Conservation (phyloP, 1,140 invertebrate genomes). For the Eupristina koningsbergeri region DNA sequence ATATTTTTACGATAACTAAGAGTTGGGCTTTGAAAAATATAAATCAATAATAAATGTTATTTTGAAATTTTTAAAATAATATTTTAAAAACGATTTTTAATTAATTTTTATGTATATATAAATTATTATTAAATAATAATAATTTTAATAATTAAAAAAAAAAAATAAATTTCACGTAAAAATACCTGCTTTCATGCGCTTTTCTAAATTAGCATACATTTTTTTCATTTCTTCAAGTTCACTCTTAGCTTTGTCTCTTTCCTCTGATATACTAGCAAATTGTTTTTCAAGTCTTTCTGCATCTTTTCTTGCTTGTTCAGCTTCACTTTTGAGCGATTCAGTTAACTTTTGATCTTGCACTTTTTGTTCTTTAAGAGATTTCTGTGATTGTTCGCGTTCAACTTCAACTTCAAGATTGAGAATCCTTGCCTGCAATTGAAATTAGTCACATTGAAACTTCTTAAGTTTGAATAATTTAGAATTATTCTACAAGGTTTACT, state of each 20-base stretch:
- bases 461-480: conserved; percentile 1
- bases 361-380: conserved; percentile 71
- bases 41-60: too few species aligned
- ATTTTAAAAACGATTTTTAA: too few species aligned
- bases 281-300: conserved; percentile 87
- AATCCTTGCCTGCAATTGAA: conserved; percentile 77
- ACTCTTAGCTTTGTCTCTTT: conserved; percentile 82
- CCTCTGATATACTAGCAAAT: conserved; percentile 81
- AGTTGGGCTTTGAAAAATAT: too few species aligned
- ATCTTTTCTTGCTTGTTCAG: conserved; percentile 82
- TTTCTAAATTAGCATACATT: conserved; percentile 83
- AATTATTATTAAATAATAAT: too few species aligned
- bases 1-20: too few species aligned
- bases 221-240: conserved; percentile 86
- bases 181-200: conserved; percentile 72
- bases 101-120: too few species aligned
- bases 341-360: conserved; percentile 75
- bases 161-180: too few species aligned
- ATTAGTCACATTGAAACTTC: conserved; percentile 40
- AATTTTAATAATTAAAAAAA: too few species aligned
- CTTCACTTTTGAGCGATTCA: conserved; percentile 81
- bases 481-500: conserved; percentile 24
- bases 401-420: conserved; percentile 85
- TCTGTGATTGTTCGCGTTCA: conserved; percentile 77
- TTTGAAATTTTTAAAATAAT: too few species aligned